These are phyloP conservation scores for Lithophane semibrunnea DNA, from an alignment of 2,888 invertebrate species.

Conservation along the genomic window DNA sequence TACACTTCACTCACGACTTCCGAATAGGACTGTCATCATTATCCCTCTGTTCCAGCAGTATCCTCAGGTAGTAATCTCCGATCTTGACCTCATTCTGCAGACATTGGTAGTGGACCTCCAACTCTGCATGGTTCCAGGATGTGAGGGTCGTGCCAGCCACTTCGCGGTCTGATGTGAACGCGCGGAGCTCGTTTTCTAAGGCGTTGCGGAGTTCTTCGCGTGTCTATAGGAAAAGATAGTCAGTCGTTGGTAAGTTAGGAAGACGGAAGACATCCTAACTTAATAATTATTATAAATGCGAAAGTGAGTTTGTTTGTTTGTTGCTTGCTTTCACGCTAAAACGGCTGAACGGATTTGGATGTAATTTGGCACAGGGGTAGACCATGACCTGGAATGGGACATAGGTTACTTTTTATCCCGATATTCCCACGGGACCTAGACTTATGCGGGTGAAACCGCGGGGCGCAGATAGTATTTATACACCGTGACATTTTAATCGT, in stretches of 20 bases:
- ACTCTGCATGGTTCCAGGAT: conserved; percentile 99
- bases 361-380: too few relatives aligned
- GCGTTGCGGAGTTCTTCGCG: conserved; percentile 98
- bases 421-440: too few relatives aligned
- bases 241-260: not conserved
- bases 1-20: conserved; percentile 94
- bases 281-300: too few relatives aligned
- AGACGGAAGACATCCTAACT: not conserved
- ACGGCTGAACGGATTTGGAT: too few relatives aligned
- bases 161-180: conserved; percentile 97
- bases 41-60: conserved; percentile 97
- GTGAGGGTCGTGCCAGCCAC: conserved; percentile 95
- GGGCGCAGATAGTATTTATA: not conserved
- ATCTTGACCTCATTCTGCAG: conserved; percentile 99
- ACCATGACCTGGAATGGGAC: too few relatives aligned
- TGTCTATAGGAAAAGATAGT: conserved; percentile 90
- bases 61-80: conserved; percentile 98
- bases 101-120: conserved; percentile 98
- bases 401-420: too few relatives aligned
- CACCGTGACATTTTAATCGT: too few relatives aligned
- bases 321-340: too few relatives aligned
- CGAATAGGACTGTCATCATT: conserved; percentile 96
- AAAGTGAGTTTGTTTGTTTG: too few relatives aligned
- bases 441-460: too few relatives aligned
- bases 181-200: conserved; percentile 97